Evolutionary conservation across 2,113 vertebrate genomes (phyloP).

Genomic region (Triplophysa tibetana): DNA sequence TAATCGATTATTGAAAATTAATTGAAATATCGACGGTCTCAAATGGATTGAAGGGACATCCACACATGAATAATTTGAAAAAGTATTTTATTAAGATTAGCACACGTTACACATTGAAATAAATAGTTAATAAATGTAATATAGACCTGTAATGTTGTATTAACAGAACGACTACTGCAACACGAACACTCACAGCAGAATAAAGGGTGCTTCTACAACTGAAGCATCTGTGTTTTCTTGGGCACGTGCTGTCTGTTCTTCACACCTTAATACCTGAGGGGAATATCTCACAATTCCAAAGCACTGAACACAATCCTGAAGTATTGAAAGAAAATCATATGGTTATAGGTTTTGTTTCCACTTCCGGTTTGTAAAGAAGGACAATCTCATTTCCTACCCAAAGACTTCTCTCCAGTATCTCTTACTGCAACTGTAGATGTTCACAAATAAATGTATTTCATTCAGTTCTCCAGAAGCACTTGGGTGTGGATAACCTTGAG

Average conservation of each 20-base stretch:
- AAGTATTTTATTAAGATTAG: constrained; percentile 56
- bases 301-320: neutral
- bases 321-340: neutral
- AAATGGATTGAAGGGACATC: neutral
- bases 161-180: constrained; percentile 40
- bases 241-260: constrained; percentile 36
- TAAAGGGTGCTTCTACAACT: constrained; percentile 42
- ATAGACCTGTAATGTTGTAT: constrained; percentile 28
- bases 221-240: constrained; percentile 30
- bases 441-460: too few relatives aligned
- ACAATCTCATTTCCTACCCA: too few relatives aligned
- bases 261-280: constrained; percentile 51
- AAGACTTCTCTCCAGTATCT: too few relatives aligned
- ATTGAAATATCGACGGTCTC: neutral
- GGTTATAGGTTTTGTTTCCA: neutral
- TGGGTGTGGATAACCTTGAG: constrained; percentile 19
- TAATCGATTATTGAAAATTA: too few relatives aligned
- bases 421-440: too few relatives aligned
- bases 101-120: constrained; percentile 51
- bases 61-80: constrained; percentile 38
- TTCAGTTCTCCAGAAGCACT: constrained; percentile 9
- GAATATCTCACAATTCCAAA: constrained; percentile 44
- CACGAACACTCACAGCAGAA: constrained; percentile 39
- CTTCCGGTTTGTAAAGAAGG: neutral
- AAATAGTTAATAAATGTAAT: constrained; percentile 47